Conservation (phyloP, 2,113 vertebrate genomes). For the Lycaon pictus region DNA sequence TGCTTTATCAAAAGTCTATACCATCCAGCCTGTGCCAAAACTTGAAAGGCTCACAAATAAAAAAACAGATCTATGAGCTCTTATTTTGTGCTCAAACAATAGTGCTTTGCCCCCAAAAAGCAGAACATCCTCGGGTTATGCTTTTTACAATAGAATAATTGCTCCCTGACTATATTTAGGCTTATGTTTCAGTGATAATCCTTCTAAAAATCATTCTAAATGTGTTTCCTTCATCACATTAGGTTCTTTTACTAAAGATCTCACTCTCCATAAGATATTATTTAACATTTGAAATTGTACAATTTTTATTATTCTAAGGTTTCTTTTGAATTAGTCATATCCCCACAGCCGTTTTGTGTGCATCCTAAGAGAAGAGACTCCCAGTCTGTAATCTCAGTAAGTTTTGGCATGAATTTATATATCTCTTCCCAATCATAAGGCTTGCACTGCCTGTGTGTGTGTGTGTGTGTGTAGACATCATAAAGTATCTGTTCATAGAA, state of each 20-base stretch:
- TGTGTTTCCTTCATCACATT: background rate
- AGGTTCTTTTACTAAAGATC: background rate
- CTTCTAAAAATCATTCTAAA: background rate
- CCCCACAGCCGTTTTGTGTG: background rate
- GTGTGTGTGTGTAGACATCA: background rate
- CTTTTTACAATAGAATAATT: background rate
- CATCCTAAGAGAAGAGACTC: background rate
- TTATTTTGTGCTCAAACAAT: slow-evolving; percentile 8
- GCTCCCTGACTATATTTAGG: background rate
- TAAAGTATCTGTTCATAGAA: background rate
- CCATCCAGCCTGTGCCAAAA: slow-evolving; percentile 75
- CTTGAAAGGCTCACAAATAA: slow-evolving; percentile 66
- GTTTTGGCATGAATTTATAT: background rate
- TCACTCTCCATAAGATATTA: background rate
- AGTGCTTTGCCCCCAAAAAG: background rate
- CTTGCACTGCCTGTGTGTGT: background rate
- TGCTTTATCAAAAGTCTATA: slow-evolving; percentile 71
- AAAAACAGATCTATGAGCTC: slow-evolving; percentile 76
- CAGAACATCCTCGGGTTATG: background rate
- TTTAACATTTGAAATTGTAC: background rate
- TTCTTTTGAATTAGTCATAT: slow-evolving; percentile 7
- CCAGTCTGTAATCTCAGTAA: background rate
- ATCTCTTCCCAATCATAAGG: background rate
- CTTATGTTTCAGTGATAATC: background rate
- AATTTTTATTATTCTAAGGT: background rate